Percentiles rank a stretch among this genome's conserved stretches.
Evolutionary conservation across 2,113 vertebrate species (phyloP).

Genomic region (Dendrocopos noguchii): DNA sequence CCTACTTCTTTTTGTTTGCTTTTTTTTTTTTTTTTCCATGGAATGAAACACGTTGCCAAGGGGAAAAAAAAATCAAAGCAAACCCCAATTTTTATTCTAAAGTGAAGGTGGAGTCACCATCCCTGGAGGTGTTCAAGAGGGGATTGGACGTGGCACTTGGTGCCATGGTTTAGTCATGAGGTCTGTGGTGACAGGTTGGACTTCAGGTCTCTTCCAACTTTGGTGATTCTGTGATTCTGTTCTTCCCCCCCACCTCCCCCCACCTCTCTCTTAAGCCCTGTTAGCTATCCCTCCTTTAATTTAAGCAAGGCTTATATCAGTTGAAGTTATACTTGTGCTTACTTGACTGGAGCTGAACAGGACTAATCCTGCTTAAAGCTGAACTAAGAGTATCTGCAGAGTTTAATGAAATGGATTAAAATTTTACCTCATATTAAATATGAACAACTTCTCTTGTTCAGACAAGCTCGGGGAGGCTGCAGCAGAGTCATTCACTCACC

Average conservation of each 20-base stretch:
- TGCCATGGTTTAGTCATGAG: too few relatives aligned
- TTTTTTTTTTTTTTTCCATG: neutral
- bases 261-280: neutral
- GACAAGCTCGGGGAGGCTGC: slow-evolving; percentile 22
- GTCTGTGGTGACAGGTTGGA: too few relatives aligned
- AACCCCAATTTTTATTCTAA: neutral
- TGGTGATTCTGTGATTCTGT: too few relatives aligned
- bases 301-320: slow-evolving; percentile 30
- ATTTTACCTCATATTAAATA: slow-evolving; percentile 51
- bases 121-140: too few relatives aligned
- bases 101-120: neutral
- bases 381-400: slow-evolving; percentile 34
- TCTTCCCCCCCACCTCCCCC: neutral
- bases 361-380: slow-evolving; percentile 49
- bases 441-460: slow-evolving; percentile 35
- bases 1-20: neutral
- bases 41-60: slow-evolving; percentile 16
- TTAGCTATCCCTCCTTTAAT: neutral
- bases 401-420: slow-evolving; percentile 62
- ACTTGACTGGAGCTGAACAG: slow-evolving; percentile 47
- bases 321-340: slow-evolving; percentile 32
- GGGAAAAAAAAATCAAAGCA: neutral
- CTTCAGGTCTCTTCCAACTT: too few relatives aligned
- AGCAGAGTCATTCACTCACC: slow-evolving; percentile 7
- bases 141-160: too few relatives aligned